These are phyloP conservation scores for Agonopterix subpropinquella DNA, from an alignment of 2,888 invertebrate genomes.

Conservation along the genomic window DNA sequence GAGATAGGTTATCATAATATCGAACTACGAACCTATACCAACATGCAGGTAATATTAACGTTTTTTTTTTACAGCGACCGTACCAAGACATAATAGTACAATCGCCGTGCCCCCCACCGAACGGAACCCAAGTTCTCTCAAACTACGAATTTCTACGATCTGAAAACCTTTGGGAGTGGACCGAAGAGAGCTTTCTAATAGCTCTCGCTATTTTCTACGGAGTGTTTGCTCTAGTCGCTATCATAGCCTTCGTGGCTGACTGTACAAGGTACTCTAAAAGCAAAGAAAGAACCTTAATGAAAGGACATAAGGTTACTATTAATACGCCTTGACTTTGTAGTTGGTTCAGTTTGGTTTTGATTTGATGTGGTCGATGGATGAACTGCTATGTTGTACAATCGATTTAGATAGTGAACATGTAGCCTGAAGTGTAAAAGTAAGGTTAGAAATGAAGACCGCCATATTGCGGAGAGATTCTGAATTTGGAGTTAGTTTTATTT, in stretches of 20 bases:
- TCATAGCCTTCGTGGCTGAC: conserved; percentile 77
- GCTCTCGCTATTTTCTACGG: conserved; percentile 78
- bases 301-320: conserved; percentile 73
- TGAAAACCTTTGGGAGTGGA: conserved; percentile 65
- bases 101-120: conserved; percentile 86
- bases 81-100: conserved; percentile 92
- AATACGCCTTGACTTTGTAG: conserved; percentile 73
- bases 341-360: too few species aligned
- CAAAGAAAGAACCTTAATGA: conserved; percentile 65
- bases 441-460: not conserved
- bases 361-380: too few species aligned
- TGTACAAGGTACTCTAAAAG: conserved; percentile 70
- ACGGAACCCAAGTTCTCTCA: conserved; percentile 82
- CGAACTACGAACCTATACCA: too few species aligned
- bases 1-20: too few species aligned
- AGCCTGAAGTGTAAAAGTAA: not conserved
- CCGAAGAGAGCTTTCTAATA: conserved; percentile 73
- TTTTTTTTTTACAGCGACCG: conserved; percentile 65
- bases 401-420: not conserved
- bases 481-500: too few species aligned
- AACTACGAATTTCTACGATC: conserved; percentile 56
- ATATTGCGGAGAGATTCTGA: too few species aligned
- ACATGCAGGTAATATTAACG: too few species aligned
- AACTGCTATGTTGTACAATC: too few species aligned
- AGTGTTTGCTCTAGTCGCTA: conserved; percentile 76